Evolutionary conservation across 2,113 vertebrate genomes (phyloP), one percentile per base, ranked within the genome.

Genomic region (Geococcyx californianus): DNA sequence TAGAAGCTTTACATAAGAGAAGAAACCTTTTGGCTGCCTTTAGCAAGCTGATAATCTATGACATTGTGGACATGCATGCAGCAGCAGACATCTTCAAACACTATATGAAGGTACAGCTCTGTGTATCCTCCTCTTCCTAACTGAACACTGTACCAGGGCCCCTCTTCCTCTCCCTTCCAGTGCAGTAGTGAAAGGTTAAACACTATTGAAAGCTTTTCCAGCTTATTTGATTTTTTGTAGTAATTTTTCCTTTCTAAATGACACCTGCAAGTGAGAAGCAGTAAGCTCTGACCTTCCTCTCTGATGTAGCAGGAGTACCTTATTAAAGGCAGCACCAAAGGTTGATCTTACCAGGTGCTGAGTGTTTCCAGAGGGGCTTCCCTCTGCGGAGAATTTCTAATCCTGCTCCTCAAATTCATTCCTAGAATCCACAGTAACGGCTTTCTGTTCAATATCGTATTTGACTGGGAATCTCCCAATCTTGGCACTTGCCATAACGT

Each of bases 11-110:
- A 62, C 99, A 99, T 97, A 99, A 99, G 97, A 99, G 99, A 96
- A 99, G 99, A 94, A 99, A 99, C 93, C 98, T 99, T 77, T 97
- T 99, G 67, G 99, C 99, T 56, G 99, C 99, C 84, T 99, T 99
- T 95, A 99, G 99, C 98, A 99, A 99, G 97, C 99, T 99, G 95
- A 99, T 99, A 72, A 99, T 99, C 96, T 99, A 99, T 66, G 99
- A 99, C 95, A 99, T 99, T 63, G 99, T 99, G 49, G 99, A 99
- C 97, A 99, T 99, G 99, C 99, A 99, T 11, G 99, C 99, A 75
- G 99, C 99, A 84, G 99, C 99, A 24, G 99, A 99, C 97, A 99
- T 99, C 98, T 99, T 99, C 98, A 99, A 99, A 95, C 99, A 99
- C 98, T 99, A 99, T 98, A 99, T 99, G 99, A 99, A 99, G 99